Evolutionary conservation across 2,888 invertebrate species (phyloP).

Genomic region (Biston stratarius): DNA sequence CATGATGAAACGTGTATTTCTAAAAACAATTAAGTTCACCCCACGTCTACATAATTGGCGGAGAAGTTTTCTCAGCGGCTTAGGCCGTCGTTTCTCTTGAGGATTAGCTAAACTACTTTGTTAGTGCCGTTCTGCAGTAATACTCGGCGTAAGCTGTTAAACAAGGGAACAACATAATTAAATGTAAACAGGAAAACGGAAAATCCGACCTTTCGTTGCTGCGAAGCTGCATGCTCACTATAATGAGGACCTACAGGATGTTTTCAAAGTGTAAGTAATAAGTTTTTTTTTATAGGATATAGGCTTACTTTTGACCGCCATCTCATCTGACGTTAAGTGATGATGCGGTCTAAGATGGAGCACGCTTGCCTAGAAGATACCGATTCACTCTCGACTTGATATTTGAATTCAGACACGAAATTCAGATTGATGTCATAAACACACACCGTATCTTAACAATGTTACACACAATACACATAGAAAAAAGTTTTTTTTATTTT

Average conservation of each 20-base stretch:
- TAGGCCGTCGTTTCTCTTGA: conserved; percentile 53
- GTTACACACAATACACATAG: too few relatives aligned
- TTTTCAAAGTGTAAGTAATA: background rate
- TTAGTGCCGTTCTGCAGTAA: conserved; percentile 48
- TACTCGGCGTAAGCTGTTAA: conserved; percentile 46
- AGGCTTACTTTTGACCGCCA: too few relatives aligned
- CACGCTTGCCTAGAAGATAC: too few relatives aligned
- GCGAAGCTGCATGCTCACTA: conserved; percentile 5
- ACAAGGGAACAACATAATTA: conserved; percentile 40
- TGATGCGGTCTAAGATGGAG: too few relatives aligned
- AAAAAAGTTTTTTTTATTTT: too few relatives aligned
- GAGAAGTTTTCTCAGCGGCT: conserved; percentile 58
- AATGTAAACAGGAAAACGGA: conserved; percentile 36
- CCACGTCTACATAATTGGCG: conserved; percentile 49
- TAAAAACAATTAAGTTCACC: conserved; percentile 39
- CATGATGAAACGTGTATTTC: conserved; percentile 2
- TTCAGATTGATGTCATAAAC: too few relatives aligned
- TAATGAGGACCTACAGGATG: background rate
- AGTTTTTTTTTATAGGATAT: too few relatives aligned
- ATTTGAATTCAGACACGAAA: too few relatives aligned
- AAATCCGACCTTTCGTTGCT: conserved; percentile 13
- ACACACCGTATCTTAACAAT: too few relatives aligned
- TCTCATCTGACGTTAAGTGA: too few relatives aligned
- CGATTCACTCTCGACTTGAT: too few relatives aligned
- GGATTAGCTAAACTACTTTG: conserved; percentile 59